These are phyloP conservation scores for Fregata magnificens DNA, from an alignment of 2,113 vertebrate species.

Conservation along the genomic window DNA sequence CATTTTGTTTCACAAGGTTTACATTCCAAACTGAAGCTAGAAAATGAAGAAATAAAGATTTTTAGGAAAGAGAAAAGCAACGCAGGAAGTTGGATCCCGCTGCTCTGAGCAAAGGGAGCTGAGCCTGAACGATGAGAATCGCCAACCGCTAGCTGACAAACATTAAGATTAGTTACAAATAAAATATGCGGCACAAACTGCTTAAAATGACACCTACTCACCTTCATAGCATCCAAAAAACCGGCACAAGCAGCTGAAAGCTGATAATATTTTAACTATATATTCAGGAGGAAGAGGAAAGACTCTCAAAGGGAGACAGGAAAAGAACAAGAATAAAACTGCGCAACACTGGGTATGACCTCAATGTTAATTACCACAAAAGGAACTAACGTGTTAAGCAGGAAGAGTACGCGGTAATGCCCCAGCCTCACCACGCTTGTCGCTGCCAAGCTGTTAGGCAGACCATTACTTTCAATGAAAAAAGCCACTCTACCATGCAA, in stretches of 20 bases:
- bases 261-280: not conserved
- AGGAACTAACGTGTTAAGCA: not conserved
- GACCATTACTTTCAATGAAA: not conserved
- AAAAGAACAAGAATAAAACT: not conserved
- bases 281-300: not conserved
- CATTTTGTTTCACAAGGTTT: not conserved
- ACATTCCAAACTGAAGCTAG: not conserved
- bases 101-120: not conserved
- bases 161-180: not conserved
- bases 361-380: not conserved
- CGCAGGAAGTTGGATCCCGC: not conserved
- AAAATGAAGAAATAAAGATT: not conserved
- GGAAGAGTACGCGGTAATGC: rapidly evolving
- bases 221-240: not conserved
- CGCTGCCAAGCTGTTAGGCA: not conserved
- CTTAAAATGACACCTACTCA: not conserved
- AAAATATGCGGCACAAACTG: not conserved
- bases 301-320: not conserved
- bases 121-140: not conserved
- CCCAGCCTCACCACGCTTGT: rapidly evolving
- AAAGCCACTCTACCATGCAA: not conserved
- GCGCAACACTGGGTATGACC: not conserved
- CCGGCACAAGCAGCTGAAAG: not conserved
- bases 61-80: not conserved
- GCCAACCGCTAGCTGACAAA: not conserved